Evolutionary conservation across 2,888 invertebrate genomes (phyloP), one percentile per base, ranked within the genome.

Genomic region (Metallyticus violacea): DNA sequence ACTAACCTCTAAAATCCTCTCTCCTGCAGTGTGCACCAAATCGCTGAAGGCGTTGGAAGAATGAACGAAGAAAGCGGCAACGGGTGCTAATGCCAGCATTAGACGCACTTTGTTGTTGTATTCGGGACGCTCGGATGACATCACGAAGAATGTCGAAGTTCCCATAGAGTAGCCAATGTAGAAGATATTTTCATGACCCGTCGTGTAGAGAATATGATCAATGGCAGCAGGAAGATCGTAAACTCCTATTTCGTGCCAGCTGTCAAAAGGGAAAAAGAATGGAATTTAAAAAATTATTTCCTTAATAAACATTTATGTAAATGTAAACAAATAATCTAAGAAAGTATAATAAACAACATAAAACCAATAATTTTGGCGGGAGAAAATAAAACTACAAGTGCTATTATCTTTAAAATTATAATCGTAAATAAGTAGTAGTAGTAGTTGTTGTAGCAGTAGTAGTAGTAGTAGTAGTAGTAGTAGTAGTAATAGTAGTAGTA

Each of bases 91-190:
- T 30, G 30, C 86, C 9, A 78, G n/a, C 79, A 86, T 82, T 22
- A 26, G 26, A 6, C 40, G 7, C 6, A 86, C 81, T 22, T 82
- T 81, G 9, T 29, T 27, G n/a, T 28, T 79, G 86, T 86, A 86
- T 25, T 86, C 40, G 4, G 86, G 86, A 6, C 26, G 28, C 79
- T 81, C 27, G 28, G 82, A 78, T 30, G 25, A 40, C 82, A 79
- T 79, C 22, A 82, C 86, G 30, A 86, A 86, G 86, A 86, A 86
- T 79, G 82, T 82, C n/a, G 82, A 79, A 3, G 83, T 83, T 22
- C 82, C 86, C 82, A 83, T 86, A n/a, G 86, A 86, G 79, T 83
- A 82, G 1, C 86, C 86, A 79, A 86, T 83, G 26, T 86, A 86
- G 77, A 30, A 86, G n/a, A 86, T 15, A 29, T 78, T 77, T 27